phyloP scores from a whole-genome alignment of 2,888 invertebrate genomes.

The Aquatica leii region DNA sequence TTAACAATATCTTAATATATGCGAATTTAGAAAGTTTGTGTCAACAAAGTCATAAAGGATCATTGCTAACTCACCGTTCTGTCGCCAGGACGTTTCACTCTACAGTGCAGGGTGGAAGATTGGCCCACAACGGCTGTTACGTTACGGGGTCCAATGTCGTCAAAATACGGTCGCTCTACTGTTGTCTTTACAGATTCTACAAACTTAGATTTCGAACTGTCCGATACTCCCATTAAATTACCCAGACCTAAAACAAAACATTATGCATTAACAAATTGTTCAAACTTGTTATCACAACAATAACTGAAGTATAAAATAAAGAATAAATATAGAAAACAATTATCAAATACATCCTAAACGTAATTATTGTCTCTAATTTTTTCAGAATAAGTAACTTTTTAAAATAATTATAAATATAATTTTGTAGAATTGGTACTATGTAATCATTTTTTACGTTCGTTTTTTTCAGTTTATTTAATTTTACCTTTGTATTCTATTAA shows the following conservation, averaged over 20 bases:
- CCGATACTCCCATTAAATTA: conserved; percentile 38
- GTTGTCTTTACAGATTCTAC: conserved; percentile 49
- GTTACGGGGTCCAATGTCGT: conserved; percentile 83
- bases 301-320: no score
- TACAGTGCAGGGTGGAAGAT: conserved; percentile 79
- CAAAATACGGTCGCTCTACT: conserved; percentile 80
- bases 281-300: not conserved
- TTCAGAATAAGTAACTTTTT: no score
- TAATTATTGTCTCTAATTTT: no score
- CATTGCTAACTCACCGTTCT: conserved; percentile 73
- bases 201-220: conserved; percentile 40
- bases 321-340: no score
- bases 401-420: no score
- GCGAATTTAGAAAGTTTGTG: conserved; percentile 23
- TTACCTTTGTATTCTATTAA: no score
- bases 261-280: conserved; percentile 1
- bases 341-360: no score
- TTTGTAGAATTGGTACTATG: no score
- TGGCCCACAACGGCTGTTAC: conserved; percentile 87
- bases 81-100: conserved; percentile 87
- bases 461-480: no score
- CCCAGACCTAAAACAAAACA: conserved; percentile 39
- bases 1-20: conserved; percentile 20
- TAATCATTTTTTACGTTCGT: no score
- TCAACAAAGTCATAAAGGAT: conserved; percentile 31